phyloP scores from a whole-genome alignment of 2,888 invertebrate species.

The Noctua fimbriata region DNA sequence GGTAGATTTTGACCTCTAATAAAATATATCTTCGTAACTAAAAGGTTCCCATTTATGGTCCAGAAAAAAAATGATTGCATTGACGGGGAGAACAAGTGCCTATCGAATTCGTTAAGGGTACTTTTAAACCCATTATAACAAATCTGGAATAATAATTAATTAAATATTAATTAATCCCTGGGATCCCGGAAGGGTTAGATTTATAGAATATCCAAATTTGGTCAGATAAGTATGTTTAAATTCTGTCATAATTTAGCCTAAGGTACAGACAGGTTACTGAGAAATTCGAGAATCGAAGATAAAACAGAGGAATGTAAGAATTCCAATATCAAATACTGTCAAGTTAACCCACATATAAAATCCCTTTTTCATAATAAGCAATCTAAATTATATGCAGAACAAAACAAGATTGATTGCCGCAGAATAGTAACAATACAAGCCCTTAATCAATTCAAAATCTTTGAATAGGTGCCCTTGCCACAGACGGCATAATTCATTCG shows the following conservation, averaged over 20 bases:
- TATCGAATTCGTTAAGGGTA: too few species aligned
- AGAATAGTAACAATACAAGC: slow-evolving; percentile 52
- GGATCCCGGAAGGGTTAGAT: not conserved
- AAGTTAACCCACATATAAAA: not conserved
- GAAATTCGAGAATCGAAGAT: not conserved
- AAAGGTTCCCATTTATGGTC: too few species aligned
- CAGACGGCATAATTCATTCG: slow-evolving; percentile 66
- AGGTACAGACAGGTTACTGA: not conserved
- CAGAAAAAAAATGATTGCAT: too few species aligned
- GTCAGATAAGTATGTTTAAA: not conserved
- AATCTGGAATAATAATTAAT: too few species aligned
- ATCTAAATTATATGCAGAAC: slow-evolving; percentile 27
- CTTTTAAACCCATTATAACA: too few species aligned
- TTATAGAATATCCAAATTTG: not conserved
- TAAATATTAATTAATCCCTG: too few species aligned
- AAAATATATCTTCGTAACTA: too few species aligned
- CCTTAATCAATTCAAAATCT: slow-evolving; percentile 57
- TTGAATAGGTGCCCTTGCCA: slow-evolving; percentile 56
- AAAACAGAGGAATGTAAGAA: not conserved
- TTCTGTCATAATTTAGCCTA: not conserved
- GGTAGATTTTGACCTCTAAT: too few species aligned
- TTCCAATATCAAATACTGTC: not conserved
- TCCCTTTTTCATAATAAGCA: not conserved
- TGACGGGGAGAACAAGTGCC: too few species aligned
- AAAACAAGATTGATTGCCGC: slow-evolving; percentile 54